These are phyloP conservation scores for Pseudomugil gertrudae DNA, from an alignment of 2,797 vertebrate species.

Conservation along the genomic window DNA sequence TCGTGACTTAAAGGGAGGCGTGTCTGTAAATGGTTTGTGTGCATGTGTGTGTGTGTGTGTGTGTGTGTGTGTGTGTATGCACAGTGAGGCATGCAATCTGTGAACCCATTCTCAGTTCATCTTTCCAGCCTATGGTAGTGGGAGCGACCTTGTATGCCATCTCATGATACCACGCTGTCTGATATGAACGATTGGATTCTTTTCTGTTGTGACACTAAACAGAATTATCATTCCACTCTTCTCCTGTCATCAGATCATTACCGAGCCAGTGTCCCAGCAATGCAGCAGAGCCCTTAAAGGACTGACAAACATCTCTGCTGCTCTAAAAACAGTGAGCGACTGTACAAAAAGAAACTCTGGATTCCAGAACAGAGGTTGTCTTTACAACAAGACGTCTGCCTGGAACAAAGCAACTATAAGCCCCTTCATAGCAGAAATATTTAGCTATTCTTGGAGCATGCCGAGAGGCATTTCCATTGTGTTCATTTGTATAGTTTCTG, in stretches of 20 bases:
- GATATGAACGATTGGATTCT: not conserved
- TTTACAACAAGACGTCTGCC: not conserved
- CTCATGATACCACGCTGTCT: not conserved
- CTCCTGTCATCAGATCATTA: conserved; percentile 12
- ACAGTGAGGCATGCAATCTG: no score
- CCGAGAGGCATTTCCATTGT: not conserved
- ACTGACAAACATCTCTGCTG: conserved; percentile 24
- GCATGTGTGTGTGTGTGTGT: no score
- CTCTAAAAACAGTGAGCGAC: conserved; percentile 22
- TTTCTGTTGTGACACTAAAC: not conserved
- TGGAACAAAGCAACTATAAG: conserved; percentile 18
- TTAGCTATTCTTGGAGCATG: conserved; percentile 13
- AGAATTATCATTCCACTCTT: conserved; percentile 15
- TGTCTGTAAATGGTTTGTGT: no score
- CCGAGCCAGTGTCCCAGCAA: not conserved
- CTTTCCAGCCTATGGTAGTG: no score
- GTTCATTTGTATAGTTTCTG: conserved; percentile 3
- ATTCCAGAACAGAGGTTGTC: not conserved
- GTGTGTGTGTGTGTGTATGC: no score
- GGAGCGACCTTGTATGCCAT: no score
- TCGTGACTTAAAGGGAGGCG: no score
- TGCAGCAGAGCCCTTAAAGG: conserved; percentile 23
- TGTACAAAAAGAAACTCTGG: conserved; percentile 16
- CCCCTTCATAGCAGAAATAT: conserved; percentile 5
- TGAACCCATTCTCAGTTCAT: no score